Evolutionary conservation across 2,113 vertebrate species (phyloP).

Genomic region (Tonatia bakeri): DNA sequence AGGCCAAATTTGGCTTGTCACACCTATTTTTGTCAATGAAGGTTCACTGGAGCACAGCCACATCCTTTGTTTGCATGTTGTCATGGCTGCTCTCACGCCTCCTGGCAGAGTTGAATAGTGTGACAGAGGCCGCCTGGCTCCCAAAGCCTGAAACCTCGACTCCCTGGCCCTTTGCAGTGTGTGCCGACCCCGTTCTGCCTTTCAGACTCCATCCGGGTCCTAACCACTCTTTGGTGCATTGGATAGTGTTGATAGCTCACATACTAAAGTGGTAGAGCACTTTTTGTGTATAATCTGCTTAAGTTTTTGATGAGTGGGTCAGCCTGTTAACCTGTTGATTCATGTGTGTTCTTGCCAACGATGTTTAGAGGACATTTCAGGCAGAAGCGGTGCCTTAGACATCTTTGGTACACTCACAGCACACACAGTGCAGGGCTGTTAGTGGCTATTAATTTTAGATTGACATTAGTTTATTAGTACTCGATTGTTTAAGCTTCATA

Average conservation of each 20-base stretch:
- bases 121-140: not conserved
- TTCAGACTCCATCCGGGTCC: not conserved
- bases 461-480: not conserved
- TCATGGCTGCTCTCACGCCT: not conserved
- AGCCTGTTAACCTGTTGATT: not conserved
- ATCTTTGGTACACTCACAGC: not conserved
- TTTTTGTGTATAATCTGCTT: not conserved
- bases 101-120: not conserved
- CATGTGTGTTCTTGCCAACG: not conserved
- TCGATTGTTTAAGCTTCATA: not conserved
- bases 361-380: not conserved
- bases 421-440: not conserved
- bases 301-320: not conserved
- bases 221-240: not conserved
- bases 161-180: not conserved
- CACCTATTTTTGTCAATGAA: not conserved
- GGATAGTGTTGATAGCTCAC: not conserved
- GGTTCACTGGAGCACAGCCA: not conserved
- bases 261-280: not conserved
- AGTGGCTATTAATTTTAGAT: not conserved
- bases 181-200: not conserved
- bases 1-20: not conserved
- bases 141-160: not conserved
- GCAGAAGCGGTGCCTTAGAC: not conserved
- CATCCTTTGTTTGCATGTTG: not conserved